Conservation (phyloP, 2,113 vertebrate genomes). For the Phaethornis superciliosus region DNA sequence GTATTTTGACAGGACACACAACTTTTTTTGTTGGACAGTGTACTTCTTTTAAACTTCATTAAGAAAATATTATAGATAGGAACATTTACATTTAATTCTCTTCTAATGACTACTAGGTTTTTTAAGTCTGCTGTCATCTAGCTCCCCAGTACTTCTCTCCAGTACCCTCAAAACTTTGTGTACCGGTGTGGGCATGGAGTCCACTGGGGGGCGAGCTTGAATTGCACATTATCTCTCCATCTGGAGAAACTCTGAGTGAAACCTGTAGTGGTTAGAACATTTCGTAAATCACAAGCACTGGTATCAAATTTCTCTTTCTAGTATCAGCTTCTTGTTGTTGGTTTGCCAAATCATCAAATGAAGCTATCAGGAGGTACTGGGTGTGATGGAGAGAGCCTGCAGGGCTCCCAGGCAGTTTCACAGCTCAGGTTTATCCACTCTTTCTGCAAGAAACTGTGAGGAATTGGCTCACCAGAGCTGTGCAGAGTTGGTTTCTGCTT, state of each 20-base stretch:
- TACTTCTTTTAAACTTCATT: background rate
- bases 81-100: background rate
- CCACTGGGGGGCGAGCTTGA: slow-evolving; percentile 79
- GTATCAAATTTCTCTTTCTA: slow-evolving; percentile 32
- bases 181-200: background rate
- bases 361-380: slow-evolving; percentile 16
- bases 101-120: background rate
- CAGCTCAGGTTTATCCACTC: slow-evolving; percentile 48
- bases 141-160: background rate
- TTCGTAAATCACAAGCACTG: slow-evolving; percentile 16
- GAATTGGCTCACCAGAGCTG: background rate
- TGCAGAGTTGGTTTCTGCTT: slow-evolving; percentile 48
- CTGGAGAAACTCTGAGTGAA: background rate
- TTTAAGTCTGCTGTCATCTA: background rate
- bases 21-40: background rate
- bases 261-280: background rate
- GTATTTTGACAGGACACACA: background rate
- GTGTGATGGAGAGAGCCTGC: slow-evolving; percentile 42
- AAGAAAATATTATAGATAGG: background rate
- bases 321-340: slow-evolving; percentile 30
- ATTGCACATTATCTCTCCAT: slow-evolving; percentile 8
- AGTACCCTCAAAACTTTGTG: background rate
- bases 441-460: slow-evolving; percentile 38
- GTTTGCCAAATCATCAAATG: slow-evolving; percentile 35
- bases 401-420: background rate